Base-by-base conservation (phyloP, 2,797 vertebrate species). In the Chelidonichthys spinosus region DNA sequence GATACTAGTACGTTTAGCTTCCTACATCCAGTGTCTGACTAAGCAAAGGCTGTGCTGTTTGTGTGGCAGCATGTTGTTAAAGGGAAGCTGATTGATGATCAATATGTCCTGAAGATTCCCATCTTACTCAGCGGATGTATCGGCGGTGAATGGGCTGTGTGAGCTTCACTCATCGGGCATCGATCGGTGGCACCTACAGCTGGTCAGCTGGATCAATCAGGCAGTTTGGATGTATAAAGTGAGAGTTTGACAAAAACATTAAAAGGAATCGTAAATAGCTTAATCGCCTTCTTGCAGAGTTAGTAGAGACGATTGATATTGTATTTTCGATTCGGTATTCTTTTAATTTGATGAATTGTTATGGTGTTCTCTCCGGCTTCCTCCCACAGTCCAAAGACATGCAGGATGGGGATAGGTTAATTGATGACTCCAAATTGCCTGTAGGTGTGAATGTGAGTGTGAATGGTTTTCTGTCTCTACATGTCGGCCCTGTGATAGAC, bases 111-210 rank as follows among this genome's bases (percentile, higher is more conserved):
- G 53, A 82, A 56, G 56, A 39, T 47, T 73, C n/a, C 25, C 15
- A 42, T 67, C 68, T 65, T 64, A 78, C 68, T 88, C 88, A 87
- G 91, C 78, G 6, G 44, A 73, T 18, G 18, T 43, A 40, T 66
- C 37, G 17, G 59, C 18, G 43, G 25, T 52, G 52, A 82, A 11
- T 74, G 63, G 87, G 89, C 87, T 68, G 81, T 5, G 72, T 78
- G 63, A 69, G 78, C 75, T 49, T 69, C 74, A 46, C 46, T 68
- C 33, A 63, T 72, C 18, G 52, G 36, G 44, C 56, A 11, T 44
- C 50, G 53, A 59, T 85, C 78, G 69, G 69, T 76, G 55, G 54
- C 8, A 49, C 18, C 39, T 47, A 67, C 47, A 55, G 1, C 43
- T 4, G n/a, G 46, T 63, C 56, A 56, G 3, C 33, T 35, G n/a